These are phyloP conservation scores for Aphis craccivora DNA, from an alignment of 1,140 invertebrate genomes.

Conservation along the genomic window DNA sequence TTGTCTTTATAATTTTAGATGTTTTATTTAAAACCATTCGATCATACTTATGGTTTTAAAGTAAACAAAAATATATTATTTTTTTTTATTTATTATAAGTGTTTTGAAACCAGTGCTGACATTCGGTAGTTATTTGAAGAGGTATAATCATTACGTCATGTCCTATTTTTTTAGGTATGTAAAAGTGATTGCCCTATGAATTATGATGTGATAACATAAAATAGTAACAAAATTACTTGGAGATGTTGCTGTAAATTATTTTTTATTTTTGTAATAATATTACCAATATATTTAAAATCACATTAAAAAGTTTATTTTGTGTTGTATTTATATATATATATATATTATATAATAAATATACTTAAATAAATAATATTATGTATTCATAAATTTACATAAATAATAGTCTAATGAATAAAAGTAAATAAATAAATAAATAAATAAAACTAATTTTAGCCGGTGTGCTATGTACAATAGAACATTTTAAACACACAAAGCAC, in stretches of 20 bases:
- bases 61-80: no score
- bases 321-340: background rate
- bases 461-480: constrained; percentile 48
- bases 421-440: constrained; percentile 25
- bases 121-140: background rate
- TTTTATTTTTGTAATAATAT: background rate
- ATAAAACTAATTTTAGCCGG: background rate
- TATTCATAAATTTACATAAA: constrained; percentile 32
- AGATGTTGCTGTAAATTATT: background rate
- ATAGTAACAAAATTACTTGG: background rate
- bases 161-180: background rate
- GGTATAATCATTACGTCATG: background rate
- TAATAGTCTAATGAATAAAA: constrained; percentile 8
- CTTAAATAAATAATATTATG: constrained; percentile 15
- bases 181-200: background rate
- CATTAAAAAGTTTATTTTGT: background rate
- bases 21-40: background rate
- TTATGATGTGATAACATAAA: background rate
- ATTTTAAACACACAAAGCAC: constrained; percentile 51
- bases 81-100: background rate
- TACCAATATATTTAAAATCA: background rate
- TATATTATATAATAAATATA: background rate
- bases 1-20: background rate
- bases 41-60: background rate
- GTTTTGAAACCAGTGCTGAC: background rate